Base-by-base conservation (phyloP, 2,888 invertebrate genomes). In the Exephanes ischioxanthus region DNA sequence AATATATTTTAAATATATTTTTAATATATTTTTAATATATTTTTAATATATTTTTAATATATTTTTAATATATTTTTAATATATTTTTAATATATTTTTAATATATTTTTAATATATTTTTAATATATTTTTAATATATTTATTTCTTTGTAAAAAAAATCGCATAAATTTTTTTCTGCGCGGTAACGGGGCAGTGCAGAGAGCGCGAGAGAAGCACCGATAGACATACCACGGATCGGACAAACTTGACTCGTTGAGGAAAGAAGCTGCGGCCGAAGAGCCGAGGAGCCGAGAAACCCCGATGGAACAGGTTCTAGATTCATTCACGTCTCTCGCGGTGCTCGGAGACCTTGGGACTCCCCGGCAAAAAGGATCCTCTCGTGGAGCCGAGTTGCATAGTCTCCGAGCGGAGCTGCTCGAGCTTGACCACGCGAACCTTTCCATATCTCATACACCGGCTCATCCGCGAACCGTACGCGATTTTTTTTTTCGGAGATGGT, bases 281-380 rank as follows among this genome's bases (percentile, higher is more conserved):
- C 85, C 88, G 88, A 68, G 87, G 86, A 84, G 87, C 88, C 83
- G 87, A 88, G 88, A 90, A 90, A 89, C 89, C 89, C 89, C 87
- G 89, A 78, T 87, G 88, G 89, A 92, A 92, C 92, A 92, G 92
- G 92, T 92, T 92, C 91, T 92, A 92, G 91, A 93, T 92, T 93
- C 92, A 93, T 93, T 93, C 92, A 92, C 92, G 89, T 92, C 92
- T 90, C 89, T 82, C 88, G 86, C 87, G 14, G 91, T 87, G 91
- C 91, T 91, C 73, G 86, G 86, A 90, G 92, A 88, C 92, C 92
- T 92, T 93, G 92, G 88, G 89, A 82, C 83, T 80, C 78, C 85
- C 55, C 80, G 66, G 89, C 89, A 91, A 92, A 92, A 92, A 91
- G 86, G 87, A 88, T 89, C 87, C 16, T 88, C 76, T 76, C 76